Base-by-base conservation (phyloP, 2,797 vertebrate genomes). In the Typhlichthys eigenmanni region DNA sequence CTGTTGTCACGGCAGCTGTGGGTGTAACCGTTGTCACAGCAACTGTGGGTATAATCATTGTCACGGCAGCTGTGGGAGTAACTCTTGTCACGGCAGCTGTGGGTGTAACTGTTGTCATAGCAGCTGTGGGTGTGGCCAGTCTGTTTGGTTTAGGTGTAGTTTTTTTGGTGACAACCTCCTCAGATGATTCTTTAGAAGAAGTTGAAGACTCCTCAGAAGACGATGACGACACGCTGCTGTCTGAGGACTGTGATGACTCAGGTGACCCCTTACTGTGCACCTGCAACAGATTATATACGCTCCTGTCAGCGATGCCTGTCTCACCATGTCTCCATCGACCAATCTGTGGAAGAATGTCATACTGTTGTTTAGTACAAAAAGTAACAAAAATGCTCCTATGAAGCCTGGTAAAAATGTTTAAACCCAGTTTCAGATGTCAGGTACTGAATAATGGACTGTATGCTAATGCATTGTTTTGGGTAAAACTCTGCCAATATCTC, bases 221-320 rank as follows among this genome's bases (percentile, higher is more conserved):
- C 10, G 62, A 64, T 17, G 32, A 46, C 11, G 45, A 55, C 2
- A 55, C 24, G 14, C 0, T 10, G 2, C n/a, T 16, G 55, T 62
- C 14, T 2, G 38, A 16, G 34, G 38, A 72, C n/a, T 54, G 49
- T n/a, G 29, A 62, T 17, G 51, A 61, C 13, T 60, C 43, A 3
- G 47, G 38, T 5, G 38, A 34, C n/a, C n/a, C 43, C 10, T 13
- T 32, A 3, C 13, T 6, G 32, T 19, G 5, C 8, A 54, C 1
- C 38, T 5, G 29, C 4, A 6, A 24, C 24, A 24, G 24, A 24
- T 24, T 3, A 24, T 24, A 24, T 24, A 24, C 10, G 4, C 6
- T 13, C 2, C 0, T 32, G 24, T 69, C 68, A 0, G 32, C 0
- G 19, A 76, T 77, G 56, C 76, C 69, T 3, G 65, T 67, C 14